Conservation (phyloP, 1,140 invertebrate genomes). For the Drosophila micromelanica region DNA sequence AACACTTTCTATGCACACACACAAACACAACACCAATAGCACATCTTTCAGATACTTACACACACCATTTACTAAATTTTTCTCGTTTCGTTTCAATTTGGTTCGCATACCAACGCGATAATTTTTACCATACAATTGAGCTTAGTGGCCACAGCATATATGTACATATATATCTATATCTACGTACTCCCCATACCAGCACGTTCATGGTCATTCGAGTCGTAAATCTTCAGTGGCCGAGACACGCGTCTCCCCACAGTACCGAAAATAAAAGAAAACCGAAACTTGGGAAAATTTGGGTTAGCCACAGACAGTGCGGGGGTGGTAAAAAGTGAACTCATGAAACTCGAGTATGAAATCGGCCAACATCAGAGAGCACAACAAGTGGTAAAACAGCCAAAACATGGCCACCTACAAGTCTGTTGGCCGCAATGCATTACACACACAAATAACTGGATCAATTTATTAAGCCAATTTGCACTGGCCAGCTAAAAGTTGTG, state of each 20-base stretch:
- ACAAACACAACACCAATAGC: not conserved
- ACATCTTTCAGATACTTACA: slow-evolving; percentile 23
- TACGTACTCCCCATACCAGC: slow-evolving; percentile 40
- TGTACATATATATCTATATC: not conserved
- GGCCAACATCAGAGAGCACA: slow-evolving; percentile 38
- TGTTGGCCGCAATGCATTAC: slow-evolving; percentile 13
- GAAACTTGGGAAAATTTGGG: slow-evolving; percentile 34
- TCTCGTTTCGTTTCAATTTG: slow-evolving; percentile 38
- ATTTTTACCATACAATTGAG: slow-evolving; percentile 27
- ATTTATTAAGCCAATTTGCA: slow-evolving; percentile 53
- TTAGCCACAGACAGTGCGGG: slow-evolving; percentile 2
- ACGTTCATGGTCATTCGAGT: slow-evolving; percentile 58
- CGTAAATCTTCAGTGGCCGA: slow-evolving; percentile 50
- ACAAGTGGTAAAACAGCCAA: slow-evolving; percentile 52
- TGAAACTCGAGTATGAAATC: slow-evolving; percentile 20
- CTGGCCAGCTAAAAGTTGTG: slow-evolving; percentile 27
- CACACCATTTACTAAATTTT: slow-evolving; percentile 30
- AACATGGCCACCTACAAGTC: slow-evolving; percentile 51
- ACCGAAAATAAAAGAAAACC: slow-evolving; percentile 19
- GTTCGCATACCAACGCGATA: slow-evolving; percentile 48
- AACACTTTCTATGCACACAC: slow-evolving; percentile 48
- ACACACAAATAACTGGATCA: slow-evolving; percentile 34
- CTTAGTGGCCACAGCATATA: not conserved
- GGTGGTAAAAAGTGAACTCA: not conserved
- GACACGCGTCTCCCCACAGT: slow-evolving; percentile 34